A percentile compares a stretch with the other conserved stretches of the same genome.
Evolutionary conservation across 2,797 vertebrate genomes (phyloP).

Genomic region (Typhlichthys subterraneus): DNA sequence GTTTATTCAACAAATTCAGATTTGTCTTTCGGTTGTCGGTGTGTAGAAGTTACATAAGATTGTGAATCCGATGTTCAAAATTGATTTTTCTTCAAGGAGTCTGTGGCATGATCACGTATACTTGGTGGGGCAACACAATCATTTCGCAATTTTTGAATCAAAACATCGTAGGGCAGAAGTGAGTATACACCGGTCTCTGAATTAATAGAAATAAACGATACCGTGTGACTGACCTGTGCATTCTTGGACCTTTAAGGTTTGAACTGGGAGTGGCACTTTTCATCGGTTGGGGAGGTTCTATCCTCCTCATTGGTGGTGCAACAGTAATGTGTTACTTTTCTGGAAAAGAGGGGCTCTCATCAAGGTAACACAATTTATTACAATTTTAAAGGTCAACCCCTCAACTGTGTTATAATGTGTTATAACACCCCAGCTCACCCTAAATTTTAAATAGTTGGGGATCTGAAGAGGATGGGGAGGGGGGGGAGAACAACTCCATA

Average conservation of each 20-base stretch:
- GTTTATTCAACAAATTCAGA: background rate
- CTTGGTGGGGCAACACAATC: slow-evolving; percentile 74
- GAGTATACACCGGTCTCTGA: slow-evolving; percentile 37
- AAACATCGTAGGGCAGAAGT: slow-evolving; percentile 73
- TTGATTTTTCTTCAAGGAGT: slow-evolving; percentile 58
- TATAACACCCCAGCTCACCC: background rate
- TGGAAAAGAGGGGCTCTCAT: slow-evolving; percentile 67
- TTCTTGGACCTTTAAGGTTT: slow-evolving; percentile 72
- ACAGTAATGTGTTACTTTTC: slow-evolving; percentile 83
- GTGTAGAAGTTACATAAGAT: no score
- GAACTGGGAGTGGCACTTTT: slow-evolving; percentile 94
- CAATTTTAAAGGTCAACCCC: background rate
- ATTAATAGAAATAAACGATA: no score
- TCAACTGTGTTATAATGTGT: no score
- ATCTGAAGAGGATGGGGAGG: no score
- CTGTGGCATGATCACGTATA: slow-evolving; percentile 76
- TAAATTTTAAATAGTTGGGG: no score
- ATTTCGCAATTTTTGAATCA: slow-evolving; percentile 74
- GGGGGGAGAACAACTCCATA: no score
- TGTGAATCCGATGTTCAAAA: no score
- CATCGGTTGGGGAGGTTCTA: slow-evolving; percentile 92
- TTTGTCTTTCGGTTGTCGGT: no score
- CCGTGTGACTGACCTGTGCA: no score
- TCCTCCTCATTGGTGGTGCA: slow-evolving; percentile 86
- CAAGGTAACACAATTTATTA: slow-evolving; percentile 49